These are phyloP conservation scores for Oikopleura vanhoeffeni DNA, from an alignment of 23 tunicate species.

Conservation along the genomic window DNA sequence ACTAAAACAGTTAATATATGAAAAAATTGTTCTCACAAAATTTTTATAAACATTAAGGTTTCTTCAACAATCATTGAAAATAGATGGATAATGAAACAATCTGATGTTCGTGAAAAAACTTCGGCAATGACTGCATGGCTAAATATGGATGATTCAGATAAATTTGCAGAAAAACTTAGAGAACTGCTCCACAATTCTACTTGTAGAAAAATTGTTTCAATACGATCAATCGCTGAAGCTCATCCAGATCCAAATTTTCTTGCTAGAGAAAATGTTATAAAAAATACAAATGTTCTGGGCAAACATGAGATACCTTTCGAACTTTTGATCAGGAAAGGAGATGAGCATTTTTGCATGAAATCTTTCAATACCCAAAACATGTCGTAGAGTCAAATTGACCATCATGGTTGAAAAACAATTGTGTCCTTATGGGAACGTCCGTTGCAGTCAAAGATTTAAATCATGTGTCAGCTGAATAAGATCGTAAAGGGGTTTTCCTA, in stretches of 20 bases:
- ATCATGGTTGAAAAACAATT: no score
- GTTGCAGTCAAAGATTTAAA: no score
- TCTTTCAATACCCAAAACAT: no score
- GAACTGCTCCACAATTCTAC: background rate
- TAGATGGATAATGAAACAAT: background rate
- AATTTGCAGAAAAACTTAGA: background rate
- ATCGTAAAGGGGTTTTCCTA: no score
- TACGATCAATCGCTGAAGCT: background rate
- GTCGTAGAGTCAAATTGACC: no score
- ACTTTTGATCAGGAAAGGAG: background rate
- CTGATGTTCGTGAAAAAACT: background rate
- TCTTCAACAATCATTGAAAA: background rate
- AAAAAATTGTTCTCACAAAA: no score
- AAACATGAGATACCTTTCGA: background rate
- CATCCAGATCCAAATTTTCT: background rate
- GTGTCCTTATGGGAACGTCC: no score
- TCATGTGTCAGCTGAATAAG: no score
- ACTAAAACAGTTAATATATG: no score
- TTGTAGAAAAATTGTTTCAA: background rate
- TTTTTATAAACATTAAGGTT: no score
- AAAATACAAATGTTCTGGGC: background rate
- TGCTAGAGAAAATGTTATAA: background rate
- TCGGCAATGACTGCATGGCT: background rate
- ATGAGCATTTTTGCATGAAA: no score
- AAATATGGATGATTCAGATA: background rate